phyloP scores from a whole-genome alignment of 2,888 invertebrate species.

The Andrena haemorrhoa region DNA sequence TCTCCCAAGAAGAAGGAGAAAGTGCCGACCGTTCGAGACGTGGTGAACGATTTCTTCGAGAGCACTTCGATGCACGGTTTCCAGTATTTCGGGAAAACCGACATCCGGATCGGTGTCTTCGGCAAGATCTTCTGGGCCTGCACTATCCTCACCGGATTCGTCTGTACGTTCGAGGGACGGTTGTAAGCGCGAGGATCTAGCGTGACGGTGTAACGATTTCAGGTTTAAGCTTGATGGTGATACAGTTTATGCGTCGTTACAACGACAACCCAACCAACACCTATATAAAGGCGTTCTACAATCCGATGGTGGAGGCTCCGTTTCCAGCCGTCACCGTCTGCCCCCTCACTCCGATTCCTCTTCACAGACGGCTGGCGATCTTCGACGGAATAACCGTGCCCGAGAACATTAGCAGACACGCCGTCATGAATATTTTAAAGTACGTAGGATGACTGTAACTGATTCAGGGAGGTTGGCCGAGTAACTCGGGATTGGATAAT shows the following conservation, averaged over 20 bases:
- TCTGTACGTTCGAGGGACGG: conserved; percentile 38
- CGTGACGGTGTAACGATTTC: background rate
- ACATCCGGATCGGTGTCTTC: conserved; percentile 33
- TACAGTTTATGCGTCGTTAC: conserved; percentile 81
- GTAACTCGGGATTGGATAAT: background rate
- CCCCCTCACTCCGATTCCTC: conserved; percentile 73
- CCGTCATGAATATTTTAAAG: conserved; percentile 57
- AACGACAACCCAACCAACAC: conserved; percentile 82
- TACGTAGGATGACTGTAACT: conserved; percentile 16
- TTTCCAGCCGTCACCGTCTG: conserved; percentile 84
- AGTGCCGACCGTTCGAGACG: background rate
- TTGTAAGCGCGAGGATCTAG: background rate
- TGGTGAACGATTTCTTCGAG: conserved; percentile 53
- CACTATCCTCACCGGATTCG: conserved; percentile 53
- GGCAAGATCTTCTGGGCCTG: conserved; percentile 62
- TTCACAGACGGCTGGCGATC: conserved; percentile 67
- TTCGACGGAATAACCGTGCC: conserved; percentile 61
- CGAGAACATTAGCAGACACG: conserved; percentile 61
- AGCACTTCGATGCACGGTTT: conserved; percentile 66
- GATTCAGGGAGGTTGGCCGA: background rate
- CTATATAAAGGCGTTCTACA: conserved; percentile 77
- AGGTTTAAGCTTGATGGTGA: conserved; percentile 81
- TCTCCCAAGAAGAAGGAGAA: background rate
- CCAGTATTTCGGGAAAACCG: conserved; percentile 59
- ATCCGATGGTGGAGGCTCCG: conserved; percentile 77